These are phyloP conservation scores for Plutella xylostella DNA, from an alignment of 2,888 invertebrate species.

Conservation along the genomic window DNA sequence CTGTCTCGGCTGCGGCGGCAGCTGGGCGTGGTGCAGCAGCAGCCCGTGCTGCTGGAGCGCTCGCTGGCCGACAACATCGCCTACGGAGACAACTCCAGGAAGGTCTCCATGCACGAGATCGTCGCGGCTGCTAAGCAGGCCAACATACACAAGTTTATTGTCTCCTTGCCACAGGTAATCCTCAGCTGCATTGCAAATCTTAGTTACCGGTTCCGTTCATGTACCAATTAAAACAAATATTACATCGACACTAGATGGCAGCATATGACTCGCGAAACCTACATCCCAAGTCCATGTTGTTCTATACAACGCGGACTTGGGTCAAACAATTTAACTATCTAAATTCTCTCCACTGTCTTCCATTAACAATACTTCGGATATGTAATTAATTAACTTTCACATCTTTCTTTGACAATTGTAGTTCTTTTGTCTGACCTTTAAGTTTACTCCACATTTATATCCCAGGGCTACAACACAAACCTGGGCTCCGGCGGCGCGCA, in stretches of 20 bases:
- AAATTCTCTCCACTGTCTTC: not conserved
- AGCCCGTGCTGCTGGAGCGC: constrained; percentile 85
- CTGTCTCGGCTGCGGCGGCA: constrained; percentile 77
- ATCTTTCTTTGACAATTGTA: no score
- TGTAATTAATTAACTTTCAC: not conserved
- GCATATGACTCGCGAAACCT: not conserved
- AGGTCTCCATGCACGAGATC: constrained; percentile 77
- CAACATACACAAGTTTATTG: constrained; percentile 84
- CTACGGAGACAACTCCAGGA: constrained; percentile 82
- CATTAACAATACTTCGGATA: not conserved
- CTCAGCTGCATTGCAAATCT: not conserved
- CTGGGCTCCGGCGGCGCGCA: constrained; percentile 78
- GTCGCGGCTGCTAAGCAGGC: constrained; percentile 80
- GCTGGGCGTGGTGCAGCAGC: constrained; percentile 86
- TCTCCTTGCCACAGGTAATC: constrained; percentile 73
- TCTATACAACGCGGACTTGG: not conserved
- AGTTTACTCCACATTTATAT: no score
- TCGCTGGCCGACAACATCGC: constrained; percentile 88
- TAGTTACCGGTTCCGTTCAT: no score
- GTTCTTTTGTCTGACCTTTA: no score
- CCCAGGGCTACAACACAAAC: constrained; percentile 76
- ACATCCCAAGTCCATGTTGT: not conserved
- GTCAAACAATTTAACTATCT: not conserved
- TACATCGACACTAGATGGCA: no score
- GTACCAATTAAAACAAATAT: no score